These are phyloP conservation scores for Trichacis sp. DNA, from an alignment of 2,888 invertebrate species.

Conservation along the genomic window DNA sequence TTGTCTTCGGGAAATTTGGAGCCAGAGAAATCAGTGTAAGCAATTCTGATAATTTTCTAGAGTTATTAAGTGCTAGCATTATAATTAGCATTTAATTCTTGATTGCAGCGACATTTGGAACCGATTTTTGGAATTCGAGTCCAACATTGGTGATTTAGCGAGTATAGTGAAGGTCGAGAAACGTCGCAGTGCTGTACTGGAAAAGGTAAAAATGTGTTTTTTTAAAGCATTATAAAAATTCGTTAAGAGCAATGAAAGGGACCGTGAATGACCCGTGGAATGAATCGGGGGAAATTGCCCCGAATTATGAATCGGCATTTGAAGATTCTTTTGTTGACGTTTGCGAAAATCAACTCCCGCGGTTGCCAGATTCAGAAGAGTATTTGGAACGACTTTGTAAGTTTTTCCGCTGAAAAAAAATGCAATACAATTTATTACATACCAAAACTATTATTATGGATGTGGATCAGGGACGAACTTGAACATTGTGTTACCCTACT, in stretches of 20 bases:
- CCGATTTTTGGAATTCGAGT: conserved; percentile 97
- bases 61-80: neutral
- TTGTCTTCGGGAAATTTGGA: conserved; percentile 92
- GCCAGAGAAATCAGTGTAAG: conserved; percentile 89
- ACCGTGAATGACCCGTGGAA: conserved; percentile 31
- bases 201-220: too few relatives aligned
- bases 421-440: neutral
- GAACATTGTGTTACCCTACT: too few relatives aligned
- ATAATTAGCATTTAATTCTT: too few relatives aligned
- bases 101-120: conserved; percentile 93
- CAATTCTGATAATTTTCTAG: conserved; percentile 44
- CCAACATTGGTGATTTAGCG: conserved; percentile 96
- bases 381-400: conserved; percentile 79
- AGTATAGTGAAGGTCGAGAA: conserved; percentile 98
- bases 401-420: conserved; percentile 25
- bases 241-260: conserved; percentile 34
- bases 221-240: too few relatives aligned
- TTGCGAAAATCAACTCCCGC: conserved; percentile 31
- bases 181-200: conserved; percentile 88
- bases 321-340: conserved; percentile 57
- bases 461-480: too few relatives aligned
- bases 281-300: conserved; percentile 9
- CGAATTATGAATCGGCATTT: conserved; percentile 43
- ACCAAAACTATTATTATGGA: neutral
- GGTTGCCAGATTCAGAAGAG: conserved; percentile 75